Evolutionary conservation across 2,113 vertebrate genomes (phyloP).

Genomic region (Nothocercus julius): DNA sequence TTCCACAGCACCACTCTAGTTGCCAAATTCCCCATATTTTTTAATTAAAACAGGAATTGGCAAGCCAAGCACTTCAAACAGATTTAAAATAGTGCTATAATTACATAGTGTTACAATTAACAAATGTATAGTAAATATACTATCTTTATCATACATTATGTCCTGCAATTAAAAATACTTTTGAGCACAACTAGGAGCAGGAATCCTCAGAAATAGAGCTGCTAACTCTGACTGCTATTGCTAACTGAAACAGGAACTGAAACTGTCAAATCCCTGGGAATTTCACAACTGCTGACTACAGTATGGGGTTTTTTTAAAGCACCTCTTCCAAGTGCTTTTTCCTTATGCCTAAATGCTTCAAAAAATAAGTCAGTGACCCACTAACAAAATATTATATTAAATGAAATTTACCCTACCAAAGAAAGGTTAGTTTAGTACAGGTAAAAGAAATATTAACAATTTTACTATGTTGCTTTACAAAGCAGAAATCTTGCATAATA

Average conservation of each 20-base stretch:
- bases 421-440: neutral
- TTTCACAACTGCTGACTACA: no score
- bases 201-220: neutral
- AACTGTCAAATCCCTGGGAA: neutral
- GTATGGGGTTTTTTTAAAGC: neutral
- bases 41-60: neutral
- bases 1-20: neutral
- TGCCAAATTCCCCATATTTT: neutral
- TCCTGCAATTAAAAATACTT: neutral
- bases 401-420: neutral
- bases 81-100: neutral
- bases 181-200: neutral
- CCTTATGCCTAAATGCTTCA: neutral
- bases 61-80: neutral
- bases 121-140: fast-evolving
- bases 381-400: neutral
- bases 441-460: neutral
- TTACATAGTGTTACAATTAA: neutral
- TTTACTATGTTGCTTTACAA: neutral
- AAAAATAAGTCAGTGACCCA: neutral
- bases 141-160: neutral
- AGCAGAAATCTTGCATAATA: neutral
- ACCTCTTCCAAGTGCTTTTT: neutral
- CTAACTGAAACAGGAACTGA: neutral
- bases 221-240: neutral